Base-by-base conservation (phyloP, 2,888 invertebrate species). In the Drosophila nr. perissopoda region DNA sequence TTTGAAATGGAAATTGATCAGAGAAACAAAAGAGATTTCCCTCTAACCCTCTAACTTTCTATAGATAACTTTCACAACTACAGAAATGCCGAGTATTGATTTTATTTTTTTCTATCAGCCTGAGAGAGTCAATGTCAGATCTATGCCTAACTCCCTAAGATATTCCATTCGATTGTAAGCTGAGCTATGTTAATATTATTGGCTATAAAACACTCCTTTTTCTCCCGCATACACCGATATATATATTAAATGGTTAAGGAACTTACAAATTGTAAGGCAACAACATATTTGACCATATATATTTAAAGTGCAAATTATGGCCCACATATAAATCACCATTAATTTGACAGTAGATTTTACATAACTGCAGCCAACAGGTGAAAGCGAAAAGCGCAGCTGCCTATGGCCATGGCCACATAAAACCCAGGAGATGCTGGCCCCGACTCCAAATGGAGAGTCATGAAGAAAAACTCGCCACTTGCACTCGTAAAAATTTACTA, bases 331-430 rank as follows among this genome's bases (percentile, higher is more conserved):
- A 87, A 87, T 90, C 90, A 87, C 85, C 82, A 89, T 90, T 89
- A 90, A 87, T 90, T 90, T 89, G 87, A 87, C 87, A 83, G 76
- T 82, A 59, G 77, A 78, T 65, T 89, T 90, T 90, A 87, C 87
- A 87, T 90, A 87, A 87, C 85, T 80, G 61, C 73, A 52, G 67
- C 54, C 77, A 83, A 90, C 87, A 87, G 87, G 87, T 87, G 87
- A 87, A 87, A 87, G 86, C 86, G 79, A 77, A 89, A 83, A 79
- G 87, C 72, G 88, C 87, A 87, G 89, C 88, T 85, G 82, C 60
- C 73, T 77, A 66, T 75, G 78, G 78, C 54, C 78, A 81, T 68
- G 78, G 75, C 72, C 84, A 70, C 61, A 83, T 58, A 59, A 65
- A 48, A 33, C n/a, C 57, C 54, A 62, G 58, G 60, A 40, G 62